These are phyloP conservation scores for Argentina silus DNA, from an alignment of 2,797 vertebrate genomes.

Conservation along the genomic window DNA sequence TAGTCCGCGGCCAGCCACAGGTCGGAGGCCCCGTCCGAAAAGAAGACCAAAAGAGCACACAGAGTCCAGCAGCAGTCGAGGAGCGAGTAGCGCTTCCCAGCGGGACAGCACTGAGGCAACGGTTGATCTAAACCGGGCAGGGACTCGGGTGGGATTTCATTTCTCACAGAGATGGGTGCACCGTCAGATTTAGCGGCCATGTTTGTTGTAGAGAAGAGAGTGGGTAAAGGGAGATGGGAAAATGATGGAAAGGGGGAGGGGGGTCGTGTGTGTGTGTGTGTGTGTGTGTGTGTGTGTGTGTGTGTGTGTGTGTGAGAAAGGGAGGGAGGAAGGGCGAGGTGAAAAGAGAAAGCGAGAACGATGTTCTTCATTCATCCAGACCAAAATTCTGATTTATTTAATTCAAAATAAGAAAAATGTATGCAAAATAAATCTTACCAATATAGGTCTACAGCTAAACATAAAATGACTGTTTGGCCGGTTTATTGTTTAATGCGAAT, in stretches of 20 bases:
- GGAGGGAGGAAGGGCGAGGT: conserved; percentile 43
- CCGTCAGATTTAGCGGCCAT: conserved; percentile 85
- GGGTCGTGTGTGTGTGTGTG: conserved; percentile 58
- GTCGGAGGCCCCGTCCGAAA: conserved; percentile 97
- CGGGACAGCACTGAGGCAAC: conserved; percentile 56
- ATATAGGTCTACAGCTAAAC: too few relatives aligned
- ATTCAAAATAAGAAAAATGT: too few relatives aligned
- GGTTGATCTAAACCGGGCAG: conserved; percentile 63
- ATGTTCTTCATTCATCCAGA: neutral
- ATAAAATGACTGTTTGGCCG: too few relatives aligned
- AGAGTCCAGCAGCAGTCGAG: conserved; percentile 93
- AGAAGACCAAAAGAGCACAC: conserved; percentile 92
- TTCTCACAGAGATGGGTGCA: conserved; percentile 67
- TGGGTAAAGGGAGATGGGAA: conserved; percentile 69
- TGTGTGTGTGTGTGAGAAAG: conserved; percentile 34
- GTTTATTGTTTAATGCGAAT: too few relatives aligned
- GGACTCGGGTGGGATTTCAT: conserved; percentile 66
- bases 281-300: conserved; percentile 55
- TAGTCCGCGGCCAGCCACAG: conserved; percentile 98
- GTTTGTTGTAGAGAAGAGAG: conserved; percentile 81
- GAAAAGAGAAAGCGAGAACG: conserved; percentile 37
- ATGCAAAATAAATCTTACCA: too few relatives aligned
- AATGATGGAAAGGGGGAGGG: conserved; percentile 63
- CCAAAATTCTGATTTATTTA: neutral
- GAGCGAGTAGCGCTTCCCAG: conserved; percentile 79